Evolutionary conservation across 1,140 invertebrate species (phyloP), one percentile per base, ranked within the genome.

Genomic region (Conus betulinus): DNA sequence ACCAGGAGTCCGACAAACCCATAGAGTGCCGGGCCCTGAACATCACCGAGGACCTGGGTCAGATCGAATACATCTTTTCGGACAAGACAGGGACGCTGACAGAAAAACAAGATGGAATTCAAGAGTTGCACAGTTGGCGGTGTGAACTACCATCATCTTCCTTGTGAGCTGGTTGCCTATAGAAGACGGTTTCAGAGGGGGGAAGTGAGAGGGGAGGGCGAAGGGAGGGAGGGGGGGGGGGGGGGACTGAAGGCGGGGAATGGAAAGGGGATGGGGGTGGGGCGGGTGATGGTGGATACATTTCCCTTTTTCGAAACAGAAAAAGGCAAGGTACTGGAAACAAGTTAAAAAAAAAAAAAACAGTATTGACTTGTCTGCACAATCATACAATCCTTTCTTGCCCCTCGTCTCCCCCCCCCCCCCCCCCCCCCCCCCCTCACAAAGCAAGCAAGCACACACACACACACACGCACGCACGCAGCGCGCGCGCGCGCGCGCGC

Each of bases 71-170:
- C 94, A 96, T 99, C 82, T 99, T 99, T 96, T 99, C 98, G 15
- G 99, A 99, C 94, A 99, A 99, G 95, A 99, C 99, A 3, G 99
- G 99, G 8, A 99, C 99, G 5, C 95, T 99, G 27, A 99, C 99
- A 13, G 98, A 99, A 95, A 95, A 99, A 99, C 94, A 98, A 98
- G 95, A 99, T 99, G 99, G 96, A 99, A 88, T 99, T 99, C 95
- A 96, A 94, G 91, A 96, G 97, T 81, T 99, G 98, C 94, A 97
- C 97, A 0, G 97, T 99, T 17, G 97, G 97, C 52, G 98, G 98
- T 0, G 96, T 97, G 13, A 98, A 99, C 95, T 99, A 98, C 88
- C 92, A 93, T 57, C 93, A 94, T 91, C 71, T 90, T 53, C 92
- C 92, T 88, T 91, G 93, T 93, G 84, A 89, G 79, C 20, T 71